A percentile compares a stretch with the other conserved stretches of the same genome.
Conservation (phyloP, 2,888 invertebrate species). For the Mythimna impura region DNA sequence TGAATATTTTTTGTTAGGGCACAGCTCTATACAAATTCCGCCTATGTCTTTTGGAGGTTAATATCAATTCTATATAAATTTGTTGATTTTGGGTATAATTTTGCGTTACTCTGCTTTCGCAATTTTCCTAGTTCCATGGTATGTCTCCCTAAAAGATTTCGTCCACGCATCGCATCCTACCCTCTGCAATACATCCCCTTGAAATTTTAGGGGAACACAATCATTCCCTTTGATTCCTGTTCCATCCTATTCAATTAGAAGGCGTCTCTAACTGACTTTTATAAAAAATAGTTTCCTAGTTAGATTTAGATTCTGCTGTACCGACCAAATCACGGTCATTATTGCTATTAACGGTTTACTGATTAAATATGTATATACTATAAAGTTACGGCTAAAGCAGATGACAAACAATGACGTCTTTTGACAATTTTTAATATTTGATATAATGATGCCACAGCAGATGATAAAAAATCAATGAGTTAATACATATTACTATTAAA, state of each 20-base stretch:
- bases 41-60: not conserved
- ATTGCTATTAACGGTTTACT: not conserved
- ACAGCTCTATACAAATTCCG: too few relatives aligned
- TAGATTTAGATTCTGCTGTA: constrained; percentile 49
- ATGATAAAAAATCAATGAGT: too few relatives aligned
- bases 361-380: constrained; percentile 1
- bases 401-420: too few relatives aligned
- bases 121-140: constrained; percentile 63
- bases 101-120: not conserved
- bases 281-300: constrained; percentile 74
- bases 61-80: too few relatives aligned
- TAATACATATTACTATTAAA: too few relatives aligned
- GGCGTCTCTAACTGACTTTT: constrained; percentile 84
- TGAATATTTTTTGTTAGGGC: too few relatives aligned
- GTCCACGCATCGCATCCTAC: constrained; percentile 86
- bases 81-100: not conserved
- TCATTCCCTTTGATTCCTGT: constrained; percentile 89
- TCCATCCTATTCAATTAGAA: constrained; percentile 89
- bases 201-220: constrained; percentile 87
- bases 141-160: constrained; percentile 82
- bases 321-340: constrained; percentile 11
- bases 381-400: too few relatives aligned
- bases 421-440: too few relatives aligned
- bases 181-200: constrained; percentile 82
- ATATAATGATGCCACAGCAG: too few relatives aligned